Conservation (phyloP, 2,797 vertebrate species). For the Hapalemur alaotrensis region DNA sequence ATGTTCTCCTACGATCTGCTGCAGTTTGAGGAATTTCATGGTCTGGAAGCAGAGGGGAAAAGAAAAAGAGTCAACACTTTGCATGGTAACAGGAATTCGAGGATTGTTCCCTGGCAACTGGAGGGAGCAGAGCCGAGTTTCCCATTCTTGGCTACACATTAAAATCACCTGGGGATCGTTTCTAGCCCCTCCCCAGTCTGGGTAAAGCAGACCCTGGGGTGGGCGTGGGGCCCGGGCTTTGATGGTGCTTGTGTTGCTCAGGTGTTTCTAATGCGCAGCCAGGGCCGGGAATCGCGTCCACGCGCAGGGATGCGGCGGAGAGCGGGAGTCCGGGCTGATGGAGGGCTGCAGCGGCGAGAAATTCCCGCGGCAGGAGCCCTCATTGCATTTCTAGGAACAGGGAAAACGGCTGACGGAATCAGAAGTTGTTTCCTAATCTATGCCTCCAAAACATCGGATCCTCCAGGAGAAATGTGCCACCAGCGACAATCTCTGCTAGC, state of each 20-base stretch:
- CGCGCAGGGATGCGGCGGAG: neutral
- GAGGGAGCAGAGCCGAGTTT: neutral
- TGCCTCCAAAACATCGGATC: neutral
- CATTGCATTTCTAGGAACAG: neutral
- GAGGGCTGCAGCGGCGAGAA: neutral
- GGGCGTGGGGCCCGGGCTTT: neutral
- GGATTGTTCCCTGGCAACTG: neutral
- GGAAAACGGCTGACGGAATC: neutral
- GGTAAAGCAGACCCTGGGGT: neutral
- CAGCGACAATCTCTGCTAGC: neutral
- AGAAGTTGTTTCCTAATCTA: neutral
- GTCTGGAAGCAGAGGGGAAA: neutral
- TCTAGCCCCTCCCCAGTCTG: neutral
- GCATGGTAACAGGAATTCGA: neutral
- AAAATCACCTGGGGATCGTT: neutral
- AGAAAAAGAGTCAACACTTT: neutral
- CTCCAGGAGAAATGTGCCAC: neutral
- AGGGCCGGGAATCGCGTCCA: neutral
- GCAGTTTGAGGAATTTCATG: neutral
- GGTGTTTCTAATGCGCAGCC: neutral
- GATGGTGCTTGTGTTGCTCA: neutral
- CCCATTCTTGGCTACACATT: neutral
- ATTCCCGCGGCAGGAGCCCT: fast-evolving
- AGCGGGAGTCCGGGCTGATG: fast-evolving
- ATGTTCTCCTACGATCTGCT: neutral